These are phyloP conservation scores for Sebastes nivosus DNA, from an alignment of 2,797 vertebrate genomes.

Conservation along the genomic window DNA sequence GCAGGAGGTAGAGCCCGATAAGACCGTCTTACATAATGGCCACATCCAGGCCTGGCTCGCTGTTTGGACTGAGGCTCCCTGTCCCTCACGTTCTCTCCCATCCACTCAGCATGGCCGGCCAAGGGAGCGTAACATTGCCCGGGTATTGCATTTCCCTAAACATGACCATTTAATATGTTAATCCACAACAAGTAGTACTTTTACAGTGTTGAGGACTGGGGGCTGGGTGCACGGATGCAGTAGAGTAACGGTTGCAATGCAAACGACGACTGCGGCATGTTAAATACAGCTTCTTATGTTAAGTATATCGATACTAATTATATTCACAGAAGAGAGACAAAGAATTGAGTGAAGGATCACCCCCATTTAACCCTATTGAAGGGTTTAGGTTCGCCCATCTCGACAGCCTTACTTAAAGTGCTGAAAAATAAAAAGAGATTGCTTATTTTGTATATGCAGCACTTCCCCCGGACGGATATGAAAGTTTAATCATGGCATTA, in stretches of 20 bases:
- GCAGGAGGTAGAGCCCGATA: conserved; percentile 83
- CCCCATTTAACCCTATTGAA: conserved; percentile 71
- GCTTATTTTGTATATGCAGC: conserved; percentile 79
- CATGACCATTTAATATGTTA: conserved; percentile 39
- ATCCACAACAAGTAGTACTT: conserved; percentile 20
- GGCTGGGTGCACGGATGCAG: not conserved
- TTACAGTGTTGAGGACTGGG: conserved; percentile 7
- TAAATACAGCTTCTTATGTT: conserved; percentile 9
- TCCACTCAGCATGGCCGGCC: conserved; percentile 20
- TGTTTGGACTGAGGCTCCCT: conserved; percentile 60
- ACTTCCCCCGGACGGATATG: conserved; percentile 74
- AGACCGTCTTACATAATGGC: conserved; percentile 82
- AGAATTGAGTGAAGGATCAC: conserved; percentile 46
- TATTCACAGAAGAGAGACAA: conserved; percentile 36
- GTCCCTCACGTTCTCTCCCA: conserved; percentile 45
- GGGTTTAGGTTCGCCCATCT: conserved; percentile 61
- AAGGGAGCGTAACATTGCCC: conserved; percentile 15
- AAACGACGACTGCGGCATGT: not conserved
- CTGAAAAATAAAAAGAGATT: conserved; percentile 74
- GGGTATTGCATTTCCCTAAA: conserved; percentile 38
- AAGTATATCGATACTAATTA: conserved; percentile 16
- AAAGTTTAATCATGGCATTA: conserved; percentile 84
- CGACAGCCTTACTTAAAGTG: conserved; percentile 59
- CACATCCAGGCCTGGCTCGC: conserved; percentile 58
- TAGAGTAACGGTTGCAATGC: not conserved